phyloP scores from a whole-genome alignment of 1,140 invertebrate species.

The Cherax destructor region DNA sequence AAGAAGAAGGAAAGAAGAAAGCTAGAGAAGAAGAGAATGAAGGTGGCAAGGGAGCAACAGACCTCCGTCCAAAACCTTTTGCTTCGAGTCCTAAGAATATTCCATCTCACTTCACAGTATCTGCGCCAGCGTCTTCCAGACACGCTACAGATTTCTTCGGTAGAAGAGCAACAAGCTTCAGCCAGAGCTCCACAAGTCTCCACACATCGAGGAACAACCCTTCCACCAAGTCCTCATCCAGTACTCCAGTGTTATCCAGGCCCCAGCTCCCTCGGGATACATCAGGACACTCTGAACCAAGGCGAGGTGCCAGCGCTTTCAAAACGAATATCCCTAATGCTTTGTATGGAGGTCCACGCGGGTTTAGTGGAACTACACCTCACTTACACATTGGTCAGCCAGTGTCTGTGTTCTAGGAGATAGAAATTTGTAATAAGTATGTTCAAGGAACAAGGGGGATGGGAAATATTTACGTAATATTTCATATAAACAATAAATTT shows the following conservation, averaged over 20 bases:
- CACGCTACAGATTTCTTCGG: background rate
- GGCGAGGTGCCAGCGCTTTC: background rate
- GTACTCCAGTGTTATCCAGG: background rate
- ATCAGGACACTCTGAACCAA: background rate
- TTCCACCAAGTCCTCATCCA: background rate
- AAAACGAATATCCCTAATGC: background rate
- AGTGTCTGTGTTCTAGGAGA: background rate
- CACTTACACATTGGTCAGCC: background rate
- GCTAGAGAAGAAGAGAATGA: background rate
- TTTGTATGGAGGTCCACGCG: background rate
- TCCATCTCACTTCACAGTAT: background rate
- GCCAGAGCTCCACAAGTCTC: background rate
- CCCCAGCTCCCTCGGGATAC: background rate
- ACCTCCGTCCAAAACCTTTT: background rate
- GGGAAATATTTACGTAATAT: too few species aligned
- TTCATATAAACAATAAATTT: too few species aligned
- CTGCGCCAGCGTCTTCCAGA: background rate
- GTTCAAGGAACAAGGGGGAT: too few species aligned
- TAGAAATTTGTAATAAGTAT: too few species aligned
- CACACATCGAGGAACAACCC: background rate
- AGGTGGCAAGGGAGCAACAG: background rate
- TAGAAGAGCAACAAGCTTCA: background rate
- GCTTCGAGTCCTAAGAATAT: background rate
- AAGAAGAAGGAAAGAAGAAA: background rate
- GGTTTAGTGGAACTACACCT: background rate